Percentiles rank a stretch among this genome's conserved stretches.
Conservation (phyloP, 2,113 vertebrate species). For the Steatornis caripensis region DNA sequence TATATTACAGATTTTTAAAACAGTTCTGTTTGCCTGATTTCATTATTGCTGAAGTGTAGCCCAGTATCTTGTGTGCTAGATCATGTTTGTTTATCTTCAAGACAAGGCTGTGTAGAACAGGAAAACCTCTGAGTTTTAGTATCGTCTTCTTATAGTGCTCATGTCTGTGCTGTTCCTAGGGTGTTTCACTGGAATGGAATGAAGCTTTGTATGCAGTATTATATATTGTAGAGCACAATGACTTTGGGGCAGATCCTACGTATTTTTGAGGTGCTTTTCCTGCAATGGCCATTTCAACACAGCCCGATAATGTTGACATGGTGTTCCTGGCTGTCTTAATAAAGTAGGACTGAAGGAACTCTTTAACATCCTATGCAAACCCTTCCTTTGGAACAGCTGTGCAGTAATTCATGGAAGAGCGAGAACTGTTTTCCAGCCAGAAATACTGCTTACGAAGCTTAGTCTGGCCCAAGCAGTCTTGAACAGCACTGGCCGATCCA, state of each 20-base stretch:
- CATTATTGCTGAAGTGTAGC: neutral
- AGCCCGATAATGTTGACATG: neutral
- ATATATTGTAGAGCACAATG: neutral
- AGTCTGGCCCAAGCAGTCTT: neutral
- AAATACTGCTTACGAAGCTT: neutral
- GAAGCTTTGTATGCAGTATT: neutral
- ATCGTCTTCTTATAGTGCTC: neutral
- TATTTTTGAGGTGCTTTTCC: neutral
- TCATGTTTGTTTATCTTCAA: neutral
- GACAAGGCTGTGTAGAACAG: neutral
- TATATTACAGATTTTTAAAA: neutral
- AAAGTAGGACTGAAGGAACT: neutral
- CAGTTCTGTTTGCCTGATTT: constrained; percentile 7
- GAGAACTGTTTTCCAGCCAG: neutral
- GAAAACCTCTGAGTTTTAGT: neutral
- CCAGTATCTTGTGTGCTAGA: neutral
- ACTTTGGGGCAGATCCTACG: neutral
- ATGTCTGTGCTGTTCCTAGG: neutral
- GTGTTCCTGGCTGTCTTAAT: neutral
- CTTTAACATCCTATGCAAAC: neutral
- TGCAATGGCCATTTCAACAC: fast-evolving
- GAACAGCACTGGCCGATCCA: neutral
- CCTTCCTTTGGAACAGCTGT: neutral
- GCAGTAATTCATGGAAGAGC: neutral
- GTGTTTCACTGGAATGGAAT: neutral